A percentile compares a stretch with the other conserved stretches of the same genome.
These are phyloP conservation scores for Corythaixoides concolor DNA, from an alignment of 2,113 vertebrate genomes.

Conservation along the genomic window DNA sequence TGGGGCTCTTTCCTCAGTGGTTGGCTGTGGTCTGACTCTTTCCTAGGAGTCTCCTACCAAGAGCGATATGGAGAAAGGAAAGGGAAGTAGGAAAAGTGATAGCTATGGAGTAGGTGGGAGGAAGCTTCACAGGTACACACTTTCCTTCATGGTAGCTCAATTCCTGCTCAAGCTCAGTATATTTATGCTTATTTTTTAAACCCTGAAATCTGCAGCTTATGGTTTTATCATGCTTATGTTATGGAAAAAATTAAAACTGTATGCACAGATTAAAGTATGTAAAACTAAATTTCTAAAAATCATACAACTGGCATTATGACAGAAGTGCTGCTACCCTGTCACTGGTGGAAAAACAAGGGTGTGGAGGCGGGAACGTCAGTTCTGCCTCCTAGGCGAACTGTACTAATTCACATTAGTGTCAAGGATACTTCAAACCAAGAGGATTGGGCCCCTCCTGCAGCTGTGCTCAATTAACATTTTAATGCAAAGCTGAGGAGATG, in stretches of 20 bases:
- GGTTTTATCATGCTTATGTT: neutral
- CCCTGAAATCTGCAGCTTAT: neutral
- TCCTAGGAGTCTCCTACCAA: neutral
- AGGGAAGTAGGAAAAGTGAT: accelerated
- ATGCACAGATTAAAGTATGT: neutral
- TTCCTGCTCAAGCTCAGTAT: neutral
- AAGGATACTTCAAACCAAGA: neutral
- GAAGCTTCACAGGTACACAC: neutral
- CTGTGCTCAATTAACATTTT: slow-evolving; percentile 55
- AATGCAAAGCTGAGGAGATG: slow-evolving; percentile 26
- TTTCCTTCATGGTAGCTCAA: neutral
- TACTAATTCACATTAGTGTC: neutral
- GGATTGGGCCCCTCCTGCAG: slow-evolving; percentile 26
- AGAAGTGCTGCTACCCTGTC: neutral
- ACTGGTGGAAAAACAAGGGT: neutral
- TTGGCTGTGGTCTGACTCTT: neutral
- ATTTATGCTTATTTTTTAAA: neutral
- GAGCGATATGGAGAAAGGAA: neutral
- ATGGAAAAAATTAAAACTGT: neutral
- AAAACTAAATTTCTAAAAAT: neutral
- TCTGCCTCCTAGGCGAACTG: neutral
- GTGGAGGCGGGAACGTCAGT: accelerated
- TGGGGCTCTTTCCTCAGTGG: neutral
- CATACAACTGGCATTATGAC: neutral
- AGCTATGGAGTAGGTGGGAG: neutral